Conservation (phyloP, 2,797 vertebrate species). For the Labeo calbasu region DNA sequence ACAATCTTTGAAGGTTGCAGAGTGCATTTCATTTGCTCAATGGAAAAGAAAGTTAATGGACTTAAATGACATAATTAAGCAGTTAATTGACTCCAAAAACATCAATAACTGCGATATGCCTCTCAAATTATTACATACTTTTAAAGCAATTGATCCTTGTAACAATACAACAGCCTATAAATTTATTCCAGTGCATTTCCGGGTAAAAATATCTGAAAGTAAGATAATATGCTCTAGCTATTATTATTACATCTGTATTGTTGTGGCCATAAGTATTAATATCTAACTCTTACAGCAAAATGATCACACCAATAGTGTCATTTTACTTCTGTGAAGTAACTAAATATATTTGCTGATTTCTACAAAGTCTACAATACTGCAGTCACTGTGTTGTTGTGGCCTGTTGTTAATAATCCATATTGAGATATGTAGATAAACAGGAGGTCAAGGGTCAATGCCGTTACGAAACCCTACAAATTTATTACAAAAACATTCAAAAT, state of each 20-base stretch:
- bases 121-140: background rate
- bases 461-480: background rate
- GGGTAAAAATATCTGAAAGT: background rate
- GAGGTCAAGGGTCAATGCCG: background rate
- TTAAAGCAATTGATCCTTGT: slow-evolving; percentile 1
- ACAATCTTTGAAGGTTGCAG: background rate
- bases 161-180: background rate
- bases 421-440: background rate
- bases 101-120: slow-evolving; percentile 7
- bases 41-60: background rate
- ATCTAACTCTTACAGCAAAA: slow-evolving; percentile 11
- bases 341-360: background rate
- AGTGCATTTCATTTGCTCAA: background rate
- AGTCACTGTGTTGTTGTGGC: background rate
- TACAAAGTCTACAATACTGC: background rate
- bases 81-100: slow-evolving; percentile 4
- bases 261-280: background rate
- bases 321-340: slow-evolving; percentile 11
- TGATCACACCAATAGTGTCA: background rate
- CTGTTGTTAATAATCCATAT: background rate
- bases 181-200: slow-evolving; percentile 7
- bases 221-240: background rate
- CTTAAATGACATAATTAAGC: slow-evolving; percentile 12
- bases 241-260: background rate
- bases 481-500: background rate